Conservation (phyloP, 1,140 invertebrate genomes). For the Vollenhovia emeryi region DNA sequence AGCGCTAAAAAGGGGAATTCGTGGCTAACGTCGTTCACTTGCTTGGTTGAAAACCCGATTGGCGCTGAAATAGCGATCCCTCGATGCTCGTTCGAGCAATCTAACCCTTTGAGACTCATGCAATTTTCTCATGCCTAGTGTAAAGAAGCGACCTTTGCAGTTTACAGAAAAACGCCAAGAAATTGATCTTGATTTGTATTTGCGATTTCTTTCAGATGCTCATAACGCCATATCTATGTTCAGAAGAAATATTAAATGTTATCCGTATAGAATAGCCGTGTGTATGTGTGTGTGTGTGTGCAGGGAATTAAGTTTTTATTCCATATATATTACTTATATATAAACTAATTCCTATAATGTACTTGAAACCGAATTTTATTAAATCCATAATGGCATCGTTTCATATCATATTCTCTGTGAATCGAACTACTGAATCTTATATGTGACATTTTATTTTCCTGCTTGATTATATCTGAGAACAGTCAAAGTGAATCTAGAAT, state of each 20-base stretch:
- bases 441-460: background rate
- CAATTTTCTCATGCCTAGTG: constrained; percentile 34
- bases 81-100: constrained; percentile 49
- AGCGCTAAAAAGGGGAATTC: constrained; percentile 58
- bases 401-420: background rate
- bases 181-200: constrained; percentile 26
- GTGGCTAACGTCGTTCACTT: constrained; percentile 58
- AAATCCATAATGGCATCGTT: background rate
- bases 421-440: background rate
- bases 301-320: background rate
- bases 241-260: background rate
- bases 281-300: background rate
- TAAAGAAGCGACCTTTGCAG: constrained; percentile 31
- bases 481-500: background rate
- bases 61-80: constrained; percentile 52
- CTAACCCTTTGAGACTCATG: constrained; percentile 54
- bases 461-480: background rate
- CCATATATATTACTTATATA: no score
- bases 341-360: background rate
- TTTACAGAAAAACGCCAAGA: constrained; percentile 24
- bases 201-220: background rate
- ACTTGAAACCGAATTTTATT: background rate
- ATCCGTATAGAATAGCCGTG: no score
- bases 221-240: background rate
- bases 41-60: constrained; percentile 60